Conservation (phyloP, 1,140 invertebrate species). For the Teleopsis dalmanni region DNA sequence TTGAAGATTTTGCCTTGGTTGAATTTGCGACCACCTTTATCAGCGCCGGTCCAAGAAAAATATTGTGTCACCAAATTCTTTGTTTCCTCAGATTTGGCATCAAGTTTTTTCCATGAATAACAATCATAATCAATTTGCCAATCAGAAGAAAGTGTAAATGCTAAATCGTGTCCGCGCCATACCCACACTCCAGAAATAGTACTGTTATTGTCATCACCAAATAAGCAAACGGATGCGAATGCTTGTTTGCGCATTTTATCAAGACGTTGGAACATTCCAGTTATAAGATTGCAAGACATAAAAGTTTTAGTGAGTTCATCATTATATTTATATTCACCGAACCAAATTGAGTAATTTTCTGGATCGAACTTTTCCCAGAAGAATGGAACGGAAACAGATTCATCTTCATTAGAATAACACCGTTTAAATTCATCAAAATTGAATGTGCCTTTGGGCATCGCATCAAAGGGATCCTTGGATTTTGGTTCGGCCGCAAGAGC, state of each 20-base stretch:
- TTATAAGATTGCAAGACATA: conserved; percentile 93
- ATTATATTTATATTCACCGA: conserved; percentile 93
- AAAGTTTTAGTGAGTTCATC: conserved; percentile 87
- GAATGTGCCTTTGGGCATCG: conserved; percentile 82
- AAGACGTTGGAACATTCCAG: conserved; percentile 93
- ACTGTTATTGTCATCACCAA: conserved; percentile 87
- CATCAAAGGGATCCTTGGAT: conserved; percentile 86
- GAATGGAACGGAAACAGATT: conserved; percentile 86
- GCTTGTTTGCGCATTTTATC: conserved; percentile 96
- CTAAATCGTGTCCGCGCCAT: conserved; percentile 92
- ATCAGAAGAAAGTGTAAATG: conserved; percentile 79
- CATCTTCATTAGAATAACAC: conserved; percentile 95
- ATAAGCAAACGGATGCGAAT: conserved; percentile 89
- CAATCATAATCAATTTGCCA: conserved; percentile 97
- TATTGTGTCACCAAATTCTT: conserved; percentile 90
- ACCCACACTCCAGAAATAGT: conserved; percentile 95
- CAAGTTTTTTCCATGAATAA: conserved; percentile 93
- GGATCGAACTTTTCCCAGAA: conserved; percentile 99
- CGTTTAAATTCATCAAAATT: conserved; percentile 97
- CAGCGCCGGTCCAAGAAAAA: conserved; percentile 82
- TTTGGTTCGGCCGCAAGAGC: conserved; percentile 70
- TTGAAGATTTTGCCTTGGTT: conserved; percentile 99
- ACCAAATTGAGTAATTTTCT: conserved; percentile 96
- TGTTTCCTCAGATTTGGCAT: conserved; percentile 71
- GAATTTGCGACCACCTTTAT: conserved; percentile 85